These are phyloP conservation scores for Coptotermes formosanus DNA, from an alignment of 1,140 invertebrate species.

Conservation along the genomic window DNA sequence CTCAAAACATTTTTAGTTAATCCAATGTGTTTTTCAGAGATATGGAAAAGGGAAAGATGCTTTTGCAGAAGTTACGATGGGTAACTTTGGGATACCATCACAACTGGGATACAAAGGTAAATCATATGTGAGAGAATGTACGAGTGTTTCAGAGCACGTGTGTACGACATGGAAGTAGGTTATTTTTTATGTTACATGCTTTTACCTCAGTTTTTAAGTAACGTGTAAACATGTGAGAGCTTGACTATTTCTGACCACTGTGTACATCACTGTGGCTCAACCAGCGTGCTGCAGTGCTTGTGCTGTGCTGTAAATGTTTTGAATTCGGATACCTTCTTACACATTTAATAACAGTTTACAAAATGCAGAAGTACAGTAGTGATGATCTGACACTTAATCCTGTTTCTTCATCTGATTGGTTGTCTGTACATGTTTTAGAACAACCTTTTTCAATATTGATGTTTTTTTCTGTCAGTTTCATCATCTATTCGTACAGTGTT, in stretches of 20 bases:
- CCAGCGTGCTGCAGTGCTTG: no score
- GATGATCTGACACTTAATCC: not conserved
- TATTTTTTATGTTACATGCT: not conserved
- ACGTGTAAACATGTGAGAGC: no score
- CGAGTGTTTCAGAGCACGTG: not conserved
- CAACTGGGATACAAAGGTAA: constrained; percentile 90
- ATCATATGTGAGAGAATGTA: not conserved
- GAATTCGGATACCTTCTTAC: no score
- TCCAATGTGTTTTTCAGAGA: constrained; percentile 35
- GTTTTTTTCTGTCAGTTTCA: no score
- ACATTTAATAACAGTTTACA: no score
- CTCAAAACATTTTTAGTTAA: no score
- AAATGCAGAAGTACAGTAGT: no score
- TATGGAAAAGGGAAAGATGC: constrained; percentile 36
- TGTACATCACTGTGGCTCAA: not conserved
- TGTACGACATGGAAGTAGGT: not conserved
- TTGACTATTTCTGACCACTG: not conserved
- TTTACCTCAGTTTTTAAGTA: no score
- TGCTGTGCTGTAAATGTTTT: no score
- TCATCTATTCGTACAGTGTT: no score
- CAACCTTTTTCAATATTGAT: not conserved
- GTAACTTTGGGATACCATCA: constrained; percentile 92
- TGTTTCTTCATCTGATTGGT: not conserved
- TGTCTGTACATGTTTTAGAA: not conserved
- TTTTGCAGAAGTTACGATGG: constrained; percentile 77